Base-by-base conservation (phyloP, 2,797 vertebrate species). In the Craterocephalus amniculus region DNA sequence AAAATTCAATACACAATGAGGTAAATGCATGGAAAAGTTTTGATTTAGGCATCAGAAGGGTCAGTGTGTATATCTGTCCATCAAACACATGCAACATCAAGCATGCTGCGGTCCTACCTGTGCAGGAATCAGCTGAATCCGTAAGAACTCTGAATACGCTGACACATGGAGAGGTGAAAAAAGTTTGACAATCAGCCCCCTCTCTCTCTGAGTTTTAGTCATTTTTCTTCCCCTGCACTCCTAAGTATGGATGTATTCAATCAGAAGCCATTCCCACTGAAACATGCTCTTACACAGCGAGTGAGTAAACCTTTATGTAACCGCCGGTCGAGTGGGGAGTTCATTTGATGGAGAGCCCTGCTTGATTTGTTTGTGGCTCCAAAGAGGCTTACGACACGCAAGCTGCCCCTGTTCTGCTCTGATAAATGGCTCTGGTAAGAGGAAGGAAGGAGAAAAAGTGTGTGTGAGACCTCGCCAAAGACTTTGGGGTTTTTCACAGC, bases 281-380 rank as follows among this genome's bases (percentile, higher is more conserved):
- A 91, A 86, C 87, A 88, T 81, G 86, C 92, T 85, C 79, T 86
- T 81, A 85, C 83, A 86, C 86, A 86, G 84, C 59, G 27, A 86
- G 81, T 73, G 88, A 88, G 86, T 85, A 83, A 90, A 92, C 89
- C 88, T 92, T 92, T 88, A 89, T 90, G 90, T 86, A 87, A 89
- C 87, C 85, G 72, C 83, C 68, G 73, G 86, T 88, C 62, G 76
- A 88, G 84, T 80, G 80, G 85, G 87, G 82, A 87, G 80, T 88
- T 87, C 75, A 88, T 91, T 91, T 91, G 89, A 89, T 88, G 86
- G 84, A 91, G 87, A 89, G 83, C 89, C 88, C 81, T 67, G 84
- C 89, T 90, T 92, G 87, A 92, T 93, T 93, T 93, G 92, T 93
- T 93, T 93, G 91, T 91, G 91, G 91, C 91, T 91, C 89, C 89